A percentile compares a stretch with the other conserved stretches of the same genome.
Conservation (phyloP, 2,113 vertebrate genomes). For the Melanocharis versteri region DNA sequence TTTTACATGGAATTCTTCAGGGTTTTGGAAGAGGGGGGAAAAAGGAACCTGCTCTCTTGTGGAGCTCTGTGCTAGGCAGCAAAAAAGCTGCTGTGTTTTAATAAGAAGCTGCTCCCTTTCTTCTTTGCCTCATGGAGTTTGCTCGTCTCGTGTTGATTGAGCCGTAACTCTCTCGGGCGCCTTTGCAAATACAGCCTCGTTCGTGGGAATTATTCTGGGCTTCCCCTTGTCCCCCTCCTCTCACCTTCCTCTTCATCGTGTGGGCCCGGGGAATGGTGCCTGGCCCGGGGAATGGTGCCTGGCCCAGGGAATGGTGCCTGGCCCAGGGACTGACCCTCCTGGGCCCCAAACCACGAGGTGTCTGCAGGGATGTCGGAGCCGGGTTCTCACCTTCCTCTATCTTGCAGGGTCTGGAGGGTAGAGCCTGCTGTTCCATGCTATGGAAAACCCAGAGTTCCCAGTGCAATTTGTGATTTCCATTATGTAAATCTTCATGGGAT, state of each 20-base stretch:
- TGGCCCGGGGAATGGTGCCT: too few relatives aligned
- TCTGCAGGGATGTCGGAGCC: too few relatives aligned
- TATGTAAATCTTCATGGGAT: neutral
- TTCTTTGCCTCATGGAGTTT: neutral
- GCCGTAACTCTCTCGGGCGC: neutral
- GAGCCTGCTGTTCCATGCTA: neutral
- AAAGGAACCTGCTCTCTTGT: neutral
- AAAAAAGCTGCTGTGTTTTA: neutral
- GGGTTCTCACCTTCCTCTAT: rapidly evolving
- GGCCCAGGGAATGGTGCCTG: too few relatives aligned
- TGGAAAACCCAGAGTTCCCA: neutral
- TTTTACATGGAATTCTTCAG: constrained; percentile 21
- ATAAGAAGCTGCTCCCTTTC: constrained; percentile 38
- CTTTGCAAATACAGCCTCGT: neutral
- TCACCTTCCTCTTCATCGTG: neutral
- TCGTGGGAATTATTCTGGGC: neutral
- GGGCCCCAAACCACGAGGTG: neutral
- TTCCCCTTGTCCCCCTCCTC: neutral
- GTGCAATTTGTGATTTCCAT: rapidly evolving
- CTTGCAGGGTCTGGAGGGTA: neutral
- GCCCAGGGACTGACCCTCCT: neutral
- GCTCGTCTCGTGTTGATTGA: neutral
- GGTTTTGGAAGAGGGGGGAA: neutral
- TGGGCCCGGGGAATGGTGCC: neutral
- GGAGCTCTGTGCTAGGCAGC: neutral